Conservation (phyloP, 1,140 invertebrate genomes). For the Pinna nobilis region DNA sequence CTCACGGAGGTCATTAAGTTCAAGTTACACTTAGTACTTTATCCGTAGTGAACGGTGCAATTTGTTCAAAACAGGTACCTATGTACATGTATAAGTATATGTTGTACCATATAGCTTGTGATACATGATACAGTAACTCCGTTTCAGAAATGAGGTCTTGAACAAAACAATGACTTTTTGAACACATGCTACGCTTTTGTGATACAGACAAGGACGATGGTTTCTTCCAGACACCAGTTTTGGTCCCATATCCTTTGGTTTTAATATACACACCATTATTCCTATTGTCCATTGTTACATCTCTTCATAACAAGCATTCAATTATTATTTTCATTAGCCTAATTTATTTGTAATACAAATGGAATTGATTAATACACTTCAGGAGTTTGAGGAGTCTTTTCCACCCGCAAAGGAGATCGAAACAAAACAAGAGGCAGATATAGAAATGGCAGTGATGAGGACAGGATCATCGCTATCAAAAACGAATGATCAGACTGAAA, state of each 20-base stretch:
- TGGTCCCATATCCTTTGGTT: background rate
- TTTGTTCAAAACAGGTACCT: background rate
- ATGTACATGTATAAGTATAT: background rate
- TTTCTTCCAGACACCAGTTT: background rate
- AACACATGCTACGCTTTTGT: too few relatives aligned
- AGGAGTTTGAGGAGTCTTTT: constrained; percentile 8
- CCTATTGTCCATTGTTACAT: background rate
- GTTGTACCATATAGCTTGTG: too few relatives aligned
- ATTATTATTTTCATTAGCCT: background rate
- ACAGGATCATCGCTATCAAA: background rate
- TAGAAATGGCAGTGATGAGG: background rate
- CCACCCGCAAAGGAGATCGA: constrained; percentile 7
- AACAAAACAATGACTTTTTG: too few relatives aligned
- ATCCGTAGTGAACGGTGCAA: too few relatives aligned
- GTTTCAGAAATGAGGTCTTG: too few relatives aligned
- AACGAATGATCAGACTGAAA: background rate
- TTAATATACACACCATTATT: background rate
- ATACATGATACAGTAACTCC: too few relatives aligned
- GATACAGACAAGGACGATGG: too few relatives aligned
- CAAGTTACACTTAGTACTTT: background rate
- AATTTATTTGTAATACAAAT: background rate
- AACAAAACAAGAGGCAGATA: background rate
- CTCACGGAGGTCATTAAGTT: background rate
- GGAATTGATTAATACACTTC: background rate
- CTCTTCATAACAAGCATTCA: background rate